phyloP scores from a whole-genome alignment of 2,797 vertebrate genomes.

The Spheniscus humboldti region DNA sequence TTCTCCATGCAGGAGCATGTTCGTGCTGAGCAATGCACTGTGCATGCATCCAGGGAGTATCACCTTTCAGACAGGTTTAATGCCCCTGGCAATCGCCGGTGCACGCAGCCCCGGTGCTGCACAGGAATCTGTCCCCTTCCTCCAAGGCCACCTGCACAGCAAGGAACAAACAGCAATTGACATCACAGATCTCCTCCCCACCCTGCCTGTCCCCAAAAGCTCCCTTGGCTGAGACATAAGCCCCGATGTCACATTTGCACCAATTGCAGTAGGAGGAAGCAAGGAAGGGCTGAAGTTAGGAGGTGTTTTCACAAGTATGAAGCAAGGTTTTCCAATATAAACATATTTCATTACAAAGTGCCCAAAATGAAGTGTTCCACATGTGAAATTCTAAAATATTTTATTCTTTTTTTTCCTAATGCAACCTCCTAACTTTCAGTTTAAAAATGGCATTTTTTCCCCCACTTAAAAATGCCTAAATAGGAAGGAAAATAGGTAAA shows the following conservation, averaged over 20 bases:
- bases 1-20: background rate
- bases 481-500: background rate
- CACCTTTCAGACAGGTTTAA: too few relatives aligned
- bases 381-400: rapidly evolving
- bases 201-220: background rate
- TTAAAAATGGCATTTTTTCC: background rate
- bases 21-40: rapidly evolving
- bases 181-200: background rate
- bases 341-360: background rate
- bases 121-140: background rate
- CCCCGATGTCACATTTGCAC: rapidly evolving
- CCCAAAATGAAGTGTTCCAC: background rate
- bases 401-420: background rate
- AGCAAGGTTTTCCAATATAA: background rate
- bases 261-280: rapidly evolving
- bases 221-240: background rate
- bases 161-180: background rate
- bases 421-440: background rate
- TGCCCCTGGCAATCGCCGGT: rapidly evolving
- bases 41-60: background rate
- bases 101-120: rapidly evolving
- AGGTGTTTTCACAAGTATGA: background rate
- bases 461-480: background rate
- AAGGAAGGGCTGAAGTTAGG: background rate
- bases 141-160: background rate